Evolutionary conservation across 92 coral and sea anemone species (phyloP).

Genomic region (Parazoanthus darwini): DNA sequence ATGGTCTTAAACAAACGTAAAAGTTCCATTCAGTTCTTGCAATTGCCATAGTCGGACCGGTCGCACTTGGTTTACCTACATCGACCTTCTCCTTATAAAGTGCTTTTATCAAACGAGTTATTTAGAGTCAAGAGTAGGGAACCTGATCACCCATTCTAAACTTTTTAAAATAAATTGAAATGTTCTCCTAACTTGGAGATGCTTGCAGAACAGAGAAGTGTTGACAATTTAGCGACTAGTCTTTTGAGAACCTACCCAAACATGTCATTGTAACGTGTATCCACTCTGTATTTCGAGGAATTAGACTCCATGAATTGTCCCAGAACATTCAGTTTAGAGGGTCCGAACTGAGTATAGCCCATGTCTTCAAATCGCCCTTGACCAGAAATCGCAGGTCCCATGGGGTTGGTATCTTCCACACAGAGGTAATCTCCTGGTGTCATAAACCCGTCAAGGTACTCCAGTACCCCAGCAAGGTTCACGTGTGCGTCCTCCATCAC

Average conservation of each 20-base stretch:
- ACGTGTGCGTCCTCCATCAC: constrained; percentile 64
- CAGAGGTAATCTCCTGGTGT: constrained; percentile 61
- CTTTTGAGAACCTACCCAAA: constrained; percentile 54
- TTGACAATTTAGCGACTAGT: no score
- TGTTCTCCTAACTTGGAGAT: no score
- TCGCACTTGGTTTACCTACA: no score
- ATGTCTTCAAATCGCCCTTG: constrained; percentile 54
- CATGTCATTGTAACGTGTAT: constrained; percentile 56
- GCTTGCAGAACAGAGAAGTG: no score
- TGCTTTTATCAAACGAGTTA: no score
- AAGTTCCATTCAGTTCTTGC: no score
- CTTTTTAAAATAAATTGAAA: no score
- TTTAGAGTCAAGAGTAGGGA: no score
- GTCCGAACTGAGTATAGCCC: constrained; percentile 15
- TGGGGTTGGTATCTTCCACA: constrained; percentile 65
- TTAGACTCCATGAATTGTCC: constrained; percentile 49
- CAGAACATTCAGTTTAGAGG: constrained; percentile 38
- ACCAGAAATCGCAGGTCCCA: background rate
- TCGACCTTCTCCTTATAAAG: no score
- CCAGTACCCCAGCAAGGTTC: constrained; percentile 46
- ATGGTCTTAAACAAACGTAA: no score
- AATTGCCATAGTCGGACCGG: no score
- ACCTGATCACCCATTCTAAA: no score
- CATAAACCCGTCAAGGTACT: constrained; percentile 52
- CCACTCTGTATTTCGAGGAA: constrained; percentile 49